Evolutionary conservation across 2,113 vertebrate genomes (phyloP).

Genomic region (Microcebus jonahi): DNA sequence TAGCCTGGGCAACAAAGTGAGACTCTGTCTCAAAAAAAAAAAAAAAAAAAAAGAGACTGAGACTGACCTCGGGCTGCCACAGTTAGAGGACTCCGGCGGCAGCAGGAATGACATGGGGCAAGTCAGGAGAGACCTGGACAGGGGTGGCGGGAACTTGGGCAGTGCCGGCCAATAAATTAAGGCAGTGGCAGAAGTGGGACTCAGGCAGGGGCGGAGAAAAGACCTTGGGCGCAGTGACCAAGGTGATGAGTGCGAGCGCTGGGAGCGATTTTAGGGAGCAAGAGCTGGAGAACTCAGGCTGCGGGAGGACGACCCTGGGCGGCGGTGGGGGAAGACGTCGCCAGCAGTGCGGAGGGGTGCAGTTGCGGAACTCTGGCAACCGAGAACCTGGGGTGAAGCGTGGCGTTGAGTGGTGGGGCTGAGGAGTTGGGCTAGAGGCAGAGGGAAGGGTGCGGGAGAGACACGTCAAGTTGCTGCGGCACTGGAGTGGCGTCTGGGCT

Average conservation of each 20-base stretch:
- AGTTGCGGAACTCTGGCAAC: neutral
- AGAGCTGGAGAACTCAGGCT: neutral
- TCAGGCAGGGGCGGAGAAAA: neutral
- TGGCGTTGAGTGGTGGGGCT: fast-evolving
- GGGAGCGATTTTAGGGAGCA: neutral
- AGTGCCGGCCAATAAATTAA: neutral
- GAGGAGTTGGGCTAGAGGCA: neutral
- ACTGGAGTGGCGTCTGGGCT: neutral
- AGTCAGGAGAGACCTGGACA: neutral
- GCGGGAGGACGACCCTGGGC: neutral
- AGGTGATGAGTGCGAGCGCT: fast-evolving
- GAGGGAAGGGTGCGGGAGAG: neutral
- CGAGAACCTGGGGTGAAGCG: neutral
- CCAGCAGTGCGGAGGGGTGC: neutral
- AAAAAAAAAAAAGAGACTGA: neutral
- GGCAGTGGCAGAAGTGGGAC: neutral
- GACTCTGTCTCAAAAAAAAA: no score
- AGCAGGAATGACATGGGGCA: fast-evolving
- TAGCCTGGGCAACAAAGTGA: no score
- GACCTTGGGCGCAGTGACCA: fast-evolving
- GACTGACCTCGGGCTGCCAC: neutral
- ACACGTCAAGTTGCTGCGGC: neutral
- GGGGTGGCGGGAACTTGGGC: neutral
- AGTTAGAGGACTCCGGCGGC: neutral
- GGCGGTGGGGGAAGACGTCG: neutral